These are phyloP conservation scores for Danaus plexippus DNA, from an alignment of 1,140 invertebrate species.

Conservation along the genomic window DNA sequence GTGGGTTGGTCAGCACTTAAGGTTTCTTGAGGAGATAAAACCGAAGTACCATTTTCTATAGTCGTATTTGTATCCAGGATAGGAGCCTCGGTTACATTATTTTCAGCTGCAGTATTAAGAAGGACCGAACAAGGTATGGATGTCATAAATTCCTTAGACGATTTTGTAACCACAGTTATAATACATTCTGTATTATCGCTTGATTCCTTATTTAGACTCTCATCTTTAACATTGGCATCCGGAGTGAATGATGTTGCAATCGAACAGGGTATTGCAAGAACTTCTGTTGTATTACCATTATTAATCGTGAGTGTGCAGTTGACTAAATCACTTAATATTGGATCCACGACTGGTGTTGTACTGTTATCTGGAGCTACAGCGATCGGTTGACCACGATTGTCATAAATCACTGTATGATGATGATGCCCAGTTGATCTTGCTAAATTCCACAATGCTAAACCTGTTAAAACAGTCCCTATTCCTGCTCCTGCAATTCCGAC, in stretches of 20 bases:
- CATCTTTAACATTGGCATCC: conserved; percentile 53
- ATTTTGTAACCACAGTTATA: conserved; percentile 59
- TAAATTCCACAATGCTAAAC: conserved; percentile 67
- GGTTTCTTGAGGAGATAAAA: conserved; percentile 13
- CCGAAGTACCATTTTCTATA: conserved; percentile 7
- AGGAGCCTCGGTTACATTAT: conserved; percentile 60
- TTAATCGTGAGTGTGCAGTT: conserved; percentile 66
- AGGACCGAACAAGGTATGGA: conserved; percentile 66
- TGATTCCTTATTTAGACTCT: conserved; percentile 28
- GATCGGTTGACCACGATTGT: conserved; percentile 57
- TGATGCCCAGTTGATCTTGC: conserved; percentile 58
- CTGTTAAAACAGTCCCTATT: conserved; percentile 64
- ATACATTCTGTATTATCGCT: conserved; percentile 60
- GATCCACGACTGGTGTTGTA: conserved; percentile 40
- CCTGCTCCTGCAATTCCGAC: conserved; percentile 62
- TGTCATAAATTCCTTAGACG: conserved; percentile 58
- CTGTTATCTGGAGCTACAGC: conserved; percentile 54
- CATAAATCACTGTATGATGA: conserved; percentile 62
- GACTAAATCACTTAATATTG: conserved; percentile 59
- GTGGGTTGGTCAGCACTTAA: conserved; percentile 28
- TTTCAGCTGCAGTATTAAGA: conserved; percentile 55
- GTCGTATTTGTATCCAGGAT: conserved; percentile 4
- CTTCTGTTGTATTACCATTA: conserved; percentile 52
- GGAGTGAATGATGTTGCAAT: conserved; percentile 68
- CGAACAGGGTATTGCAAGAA: conserved; percentile 65